Evolutionary conservation across 2,888 invertebrate genomes (phyloP), one percentile per base, ranked within the genome.

Genomic region (Xanthia togata): DNA sequence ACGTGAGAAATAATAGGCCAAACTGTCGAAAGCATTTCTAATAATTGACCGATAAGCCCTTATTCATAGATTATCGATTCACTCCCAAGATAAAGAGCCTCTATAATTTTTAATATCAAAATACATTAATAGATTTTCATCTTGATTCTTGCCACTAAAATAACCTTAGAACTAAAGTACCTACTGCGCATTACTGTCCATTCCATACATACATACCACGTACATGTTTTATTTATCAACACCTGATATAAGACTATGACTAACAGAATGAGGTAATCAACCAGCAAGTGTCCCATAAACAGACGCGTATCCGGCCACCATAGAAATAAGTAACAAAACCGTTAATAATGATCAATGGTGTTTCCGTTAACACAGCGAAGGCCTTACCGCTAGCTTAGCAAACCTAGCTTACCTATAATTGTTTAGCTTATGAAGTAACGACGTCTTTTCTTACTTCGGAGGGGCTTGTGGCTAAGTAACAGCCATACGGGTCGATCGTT

Each of bases 341-440:
- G 88, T 88, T 88, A 88, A 88, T 87, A 88, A 88, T 88, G 79
- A 78, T 88, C 88, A 84, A 88, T 87, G 76, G 82, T 31, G 77
- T 84, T 85, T 88, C 87, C 88, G 86, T 76, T 86, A 81, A 73
- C 71, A 76, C 76, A 55, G 59, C 38, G 12, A 8, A 23, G 55
- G 6, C 0, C 12, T 31, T 41, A 77, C 70, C 4, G 20, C 12
- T 8, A 23, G 38, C 35, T 47, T 26, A 53, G 50, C 23, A 14
- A 23, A 69, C 17, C 53, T 62, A 26, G 35, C 55, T 44, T 20
- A 41, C 9, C n/a, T 8, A 62, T 44, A 44, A 44, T 4, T 44
- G 17, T 50, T 70, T 70, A 23, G 17, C 38, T 4, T 1, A 14
- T 17, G 14, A 44, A 55, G 9, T 41, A n/a, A 23, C 9, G 14